Conservation (phyloP, 2,888 invertebrate species). For the Merodon equestris region DNA sequence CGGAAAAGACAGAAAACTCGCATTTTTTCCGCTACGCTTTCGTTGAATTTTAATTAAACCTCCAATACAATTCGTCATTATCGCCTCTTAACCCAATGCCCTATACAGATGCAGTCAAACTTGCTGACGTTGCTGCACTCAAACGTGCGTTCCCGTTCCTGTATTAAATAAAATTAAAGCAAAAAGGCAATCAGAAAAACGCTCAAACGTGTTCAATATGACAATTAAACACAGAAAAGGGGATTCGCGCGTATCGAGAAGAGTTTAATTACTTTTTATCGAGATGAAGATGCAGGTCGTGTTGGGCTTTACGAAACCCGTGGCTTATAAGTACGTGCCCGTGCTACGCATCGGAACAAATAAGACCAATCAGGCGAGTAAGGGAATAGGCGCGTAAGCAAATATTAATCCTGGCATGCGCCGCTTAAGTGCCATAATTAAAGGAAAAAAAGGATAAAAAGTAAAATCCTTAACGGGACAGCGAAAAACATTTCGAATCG, state of each 20-base stretch:
- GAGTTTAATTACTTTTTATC: slow-evolving; percentile 40
- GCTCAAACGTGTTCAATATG: slow-evolving; percentile 57
- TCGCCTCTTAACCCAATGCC: slow-evolving; percentile 37
- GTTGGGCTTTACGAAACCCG: background rate
- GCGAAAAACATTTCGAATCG: too few species aligned
- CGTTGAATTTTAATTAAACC: slow-evolving; percentile 35
- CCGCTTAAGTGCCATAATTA: slow-evolving; percentile 61
- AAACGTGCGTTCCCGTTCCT: too few species aligned
- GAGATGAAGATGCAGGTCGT: slow-evolving; percentile 28
- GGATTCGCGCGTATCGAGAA: slow-evolving; percentile 1
- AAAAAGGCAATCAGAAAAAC: slow-evolving; percentile 18
- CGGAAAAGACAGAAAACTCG: background rate
- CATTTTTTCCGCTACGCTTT: background rate
- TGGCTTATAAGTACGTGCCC: too few species aligned
- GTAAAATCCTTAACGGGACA: background rate
- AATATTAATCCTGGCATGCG: slow-evolving; percentile 43
- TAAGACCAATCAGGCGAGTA: too few species aligned
- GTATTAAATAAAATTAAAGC: slow-evolving; percentile 25
- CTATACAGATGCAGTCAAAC: background rate
- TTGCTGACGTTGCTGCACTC: slow-evolving; percentile 35
- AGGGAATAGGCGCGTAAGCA: background rate
- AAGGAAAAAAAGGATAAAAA: slow-evolving; percentile 10
- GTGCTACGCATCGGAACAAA: too few species aligned
- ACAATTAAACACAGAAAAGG: slow-evolving; percentile 44
- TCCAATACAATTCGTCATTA: slow-evolving; percentile 50